Evolutionary conservation across 2,888 invertebrate species (phyloP).

Genomic region (Drosophila pegasa): DNA sequence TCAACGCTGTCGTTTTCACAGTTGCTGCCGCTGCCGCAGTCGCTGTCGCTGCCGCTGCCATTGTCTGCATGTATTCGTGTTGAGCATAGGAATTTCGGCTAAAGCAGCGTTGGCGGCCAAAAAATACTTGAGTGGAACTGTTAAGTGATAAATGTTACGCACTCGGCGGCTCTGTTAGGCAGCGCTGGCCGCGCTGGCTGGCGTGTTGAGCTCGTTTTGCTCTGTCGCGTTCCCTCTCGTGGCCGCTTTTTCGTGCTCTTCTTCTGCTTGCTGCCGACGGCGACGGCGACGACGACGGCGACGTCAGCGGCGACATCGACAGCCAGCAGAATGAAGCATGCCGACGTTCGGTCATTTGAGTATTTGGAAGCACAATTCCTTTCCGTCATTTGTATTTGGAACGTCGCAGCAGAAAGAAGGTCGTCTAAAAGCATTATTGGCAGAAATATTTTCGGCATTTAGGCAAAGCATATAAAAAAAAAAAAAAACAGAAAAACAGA

Average conservation of each 20-base stretch:
- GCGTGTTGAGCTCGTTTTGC: conserved; percentile 14
- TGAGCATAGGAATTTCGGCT: conserved; percentile 69
- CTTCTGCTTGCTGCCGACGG: conserved; percentile 17
- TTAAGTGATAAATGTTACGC: conserved; percentile 60
- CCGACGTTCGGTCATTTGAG: conserved; percentile 46
- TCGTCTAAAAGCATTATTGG: conserved; percentile 53
- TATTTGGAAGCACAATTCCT: conserved; percentile 56
- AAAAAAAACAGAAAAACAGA: conserved; percentile 30
- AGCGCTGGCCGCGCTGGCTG: conserved; percentile 1
- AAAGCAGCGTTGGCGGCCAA: conserved; percentile 50
- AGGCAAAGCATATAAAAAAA: conserved; percentile 33
- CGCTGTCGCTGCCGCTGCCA: conserved; percentile 6
- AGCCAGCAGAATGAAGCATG: conserved; percentile 31
- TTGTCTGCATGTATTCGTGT: background rate
- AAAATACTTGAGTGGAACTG: conserved; percentile 64
- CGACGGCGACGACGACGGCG: conserved; percentile 8
- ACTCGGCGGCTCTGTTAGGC: conserved; percentile 36
- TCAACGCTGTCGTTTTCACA: conserved; percentile 13
- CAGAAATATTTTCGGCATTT: conserved; percentile 59
- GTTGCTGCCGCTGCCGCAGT: conserved; percentile 13
- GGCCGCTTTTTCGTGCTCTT: conserved; percentile 16
- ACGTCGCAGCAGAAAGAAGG: conserved; percentile 64
- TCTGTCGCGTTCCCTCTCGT: conserved; percentile 16
- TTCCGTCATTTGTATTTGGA: conserved; percentile 64
- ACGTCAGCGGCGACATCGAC: conserved; percentile 11